Percentiles rank a stretch among this genome's conserved stretches.
These are phyloP conservation scores for Macrochelys suwanniensis DNA, from an alignment of 2,797 vertebrate species.

Conservation along the genomic window DNA sequence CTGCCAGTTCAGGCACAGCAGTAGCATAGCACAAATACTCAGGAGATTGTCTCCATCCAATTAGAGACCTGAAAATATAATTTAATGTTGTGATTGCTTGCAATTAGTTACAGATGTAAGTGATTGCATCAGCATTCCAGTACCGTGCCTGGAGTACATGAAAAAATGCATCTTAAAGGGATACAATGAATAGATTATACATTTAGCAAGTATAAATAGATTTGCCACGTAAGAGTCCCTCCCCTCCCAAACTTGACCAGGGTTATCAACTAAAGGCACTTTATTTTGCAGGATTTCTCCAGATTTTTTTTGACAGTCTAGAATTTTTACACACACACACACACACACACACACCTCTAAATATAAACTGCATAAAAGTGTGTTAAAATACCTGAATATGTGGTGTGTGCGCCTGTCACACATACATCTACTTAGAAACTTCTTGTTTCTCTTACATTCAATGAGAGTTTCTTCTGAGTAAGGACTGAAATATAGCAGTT, in stretches of 20 bases:
- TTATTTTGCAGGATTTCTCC: not conserved
- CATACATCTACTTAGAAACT: not conserved
- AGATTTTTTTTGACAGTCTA: not conserved
- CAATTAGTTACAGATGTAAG: conserved; percentile 62
- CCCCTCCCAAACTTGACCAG: not conserved
- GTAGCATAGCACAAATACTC: conserved; percentile 39
- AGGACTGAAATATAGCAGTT: not conserved
- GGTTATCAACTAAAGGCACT: not conserved
- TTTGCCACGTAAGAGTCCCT: not conserved
- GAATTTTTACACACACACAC: not conserved
- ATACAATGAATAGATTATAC: conserved; percentile 3
- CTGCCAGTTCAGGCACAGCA: conserved; percentile 27
- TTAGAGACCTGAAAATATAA: conserved; percentile 64
- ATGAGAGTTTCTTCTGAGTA: not conserved
- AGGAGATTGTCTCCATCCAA: conserved; percentile 59
- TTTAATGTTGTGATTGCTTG: conserved; percentile 71
- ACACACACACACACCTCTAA: not conserved
- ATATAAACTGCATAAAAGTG: not conserved
- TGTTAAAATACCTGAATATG: not conserved
- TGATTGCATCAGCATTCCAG: conserved; percentile 41
- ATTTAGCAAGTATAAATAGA: not conserved
- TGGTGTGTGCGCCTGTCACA: not conserved
- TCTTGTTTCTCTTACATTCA: not conserved
- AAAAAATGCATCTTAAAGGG: conserved; percentile 45
- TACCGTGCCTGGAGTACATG: conserved; percentile 34